Base-by-base conservation (phyloP, 2,888 invertebrate genomes). In the Heliconius aoede region DNA sequence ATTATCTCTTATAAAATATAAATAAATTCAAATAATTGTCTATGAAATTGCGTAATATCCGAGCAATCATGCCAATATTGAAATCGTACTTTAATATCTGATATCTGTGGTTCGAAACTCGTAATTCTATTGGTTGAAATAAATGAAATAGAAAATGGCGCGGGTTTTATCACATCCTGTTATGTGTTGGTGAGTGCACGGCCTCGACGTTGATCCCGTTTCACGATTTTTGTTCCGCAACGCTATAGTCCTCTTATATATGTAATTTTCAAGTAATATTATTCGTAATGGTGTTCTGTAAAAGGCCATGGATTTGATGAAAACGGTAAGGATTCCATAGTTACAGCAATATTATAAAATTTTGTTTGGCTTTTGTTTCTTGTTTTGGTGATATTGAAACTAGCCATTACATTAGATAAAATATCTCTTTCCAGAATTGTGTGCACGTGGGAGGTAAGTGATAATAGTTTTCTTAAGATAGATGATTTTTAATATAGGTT, bases 221-320 rank as follows among this genome's bases (percentile, higher is more conserved):
- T 86, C 89, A 89, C 90, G 87, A 90, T 87, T 88, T 88, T 89
- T 87, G 88, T 87, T 88, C 84, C 85, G 81, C 83, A 84, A 87
- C 86, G 86, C 89, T 86, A 88, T 88, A 85, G 84, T 84, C 84
- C 85, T 86, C 89, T 88, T 88, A 85, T 88, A 83, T 88, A 87
- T 86, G 90, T 88, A 89, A 87, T 90, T 90, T 89, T 89, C 87
- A 87, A 86, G 85, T 87, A 86, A 88, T 89, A 92, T 89, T 81
- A 80, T 92, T 94, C 93, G 94, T 94, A 90, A 95, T 95, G 95
- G 92, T 94, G 94, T 90, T 91, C 90, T 88, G 88, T 88, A 94
- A 91, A 90, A 94, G 94, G 95, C 94, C 92, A 95, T 95, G 95
- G 95, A 95, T 95, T 93, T 95, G 91, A 94, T 94, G 94, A 95